Base-by-base conservation (phyloP, 2,888 invertebrate species). In the Pseudeuparius sepicola region DNA sequence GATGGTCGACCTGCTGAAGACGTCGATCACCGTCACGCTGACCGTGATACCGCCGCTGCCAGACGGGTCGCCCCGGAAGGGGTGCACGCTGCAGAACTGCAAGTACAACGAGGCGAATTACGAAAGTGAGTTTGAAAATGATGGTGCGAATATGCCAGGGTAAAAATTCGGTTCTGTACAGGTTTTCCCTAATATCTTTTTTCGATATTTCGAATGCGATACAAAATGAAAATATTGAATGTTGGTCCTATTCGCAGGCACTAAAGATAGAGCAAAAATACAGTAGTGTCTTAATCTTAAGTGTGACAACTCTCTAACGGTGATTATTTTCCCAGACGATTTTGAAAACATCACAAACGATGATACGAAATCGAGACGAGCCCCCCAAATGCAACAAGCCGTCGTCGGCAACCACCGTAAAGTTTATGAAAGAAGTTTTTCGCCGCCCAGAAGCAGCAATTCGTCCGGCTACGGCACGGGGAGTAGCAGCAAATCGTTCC, bases 1-100 rank as follows among this genome's bases (percentile, higher is more conserved):
- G 61, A 88, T 93, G 77, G 87, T 92, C 17, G 92, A 92, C 61
- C 66, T 92, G 46, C 66, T 94, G 39, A 85, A 90, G 64, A 92
- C 89, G 1, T 88, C 89, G 4, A 77, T 80, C 42, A 80, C 83
- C 27, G 89, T 93, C 32, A 85, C 84, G 24, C 81, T 92, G 18
- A 76, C 81, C 38, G 80, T 85, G 37, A 78, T 86, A 50, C 81
- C 82, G 20, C 84, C 89, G 0, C 63, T 73, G 34, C 62, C 68
- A 13, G 82, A 83, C 52, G 78, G 78, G 25, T 66, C 70, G 25
- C 75, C 82, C 2, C 65, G 83, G 47, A 72, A 76, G 49, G 78
- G 78, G 13, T 79, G 78, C 54, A 67, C 68, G 24, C 56, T 75
- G 20, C 71, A 71, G 46, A 73, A 73, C 46, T 78, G 78, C 57